These are phyloP conservation scores for Agelas oroides DNA, from an alignment of 37 sponge, comb jelly and placozoan genomes.

Conservation along the genomic window DNA sequence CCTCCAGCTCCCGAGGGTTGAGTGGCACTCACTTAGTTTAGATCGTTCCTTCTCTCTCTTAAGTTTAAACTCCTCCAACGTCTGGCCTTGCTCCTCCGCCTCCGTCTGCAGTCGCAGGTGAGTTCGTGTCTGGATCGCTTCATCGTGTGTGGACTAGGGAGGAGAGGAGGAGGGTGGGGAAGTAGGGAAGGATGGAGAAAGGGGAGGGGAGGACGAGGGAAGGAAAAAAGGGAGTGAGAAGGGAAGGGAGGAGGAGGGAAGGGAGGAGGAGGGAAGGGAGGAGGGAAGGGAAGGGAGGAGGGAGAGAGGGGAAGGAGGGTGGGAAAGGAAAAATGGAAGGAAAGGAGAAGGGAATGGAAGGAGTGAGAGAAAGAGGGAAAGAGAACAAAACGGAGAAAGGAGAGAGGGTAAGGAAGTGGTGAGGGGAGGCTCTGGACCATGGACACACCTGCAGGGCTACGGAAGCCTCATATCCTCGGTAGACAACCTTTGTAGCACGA, in stretches of 20 bases:
- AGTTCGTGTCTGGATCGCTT: constrained; percentile 73
- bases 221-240: neutral
- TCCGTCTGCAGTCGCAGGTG: constrained; percentile 70
- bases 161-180: neutral
- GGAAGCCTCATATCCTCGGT: constrained; percentile 65
- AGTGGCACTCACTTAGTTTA: constrained; percentile 66
- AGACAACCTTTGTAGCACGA: constrained; percentile 69
- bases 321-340: neutral
- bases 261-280: neutral
- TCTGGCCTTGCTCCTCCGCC: constrained; percentile 65
- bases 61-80: constrained; percentile 68
- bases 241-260: neutral
- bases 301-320: too few relatives aligned
- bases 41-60: constrained; percentile 78
- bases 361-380: neutral
- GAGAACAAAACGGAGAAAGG: too few relatives aligned
- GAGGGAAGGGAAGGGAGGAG: too few relatives aligned
- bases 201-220: neutral
- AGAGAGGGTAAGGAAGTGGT: too few relatives aligned
- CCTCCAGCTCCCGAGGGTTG: too few relatives aligned
- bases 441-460: constrained; percentile 39
- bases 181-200: neutral
- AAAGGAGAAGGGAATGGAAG: neutral
- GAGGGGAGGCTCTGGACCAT: too few relatives aligned
- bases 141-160: constrained; percentile 66